These are phyloP conservation scores for Mungos mungo DNA, from an alignment of 2,113 vertebrate species.

Conservation along the genomic window DNA sequence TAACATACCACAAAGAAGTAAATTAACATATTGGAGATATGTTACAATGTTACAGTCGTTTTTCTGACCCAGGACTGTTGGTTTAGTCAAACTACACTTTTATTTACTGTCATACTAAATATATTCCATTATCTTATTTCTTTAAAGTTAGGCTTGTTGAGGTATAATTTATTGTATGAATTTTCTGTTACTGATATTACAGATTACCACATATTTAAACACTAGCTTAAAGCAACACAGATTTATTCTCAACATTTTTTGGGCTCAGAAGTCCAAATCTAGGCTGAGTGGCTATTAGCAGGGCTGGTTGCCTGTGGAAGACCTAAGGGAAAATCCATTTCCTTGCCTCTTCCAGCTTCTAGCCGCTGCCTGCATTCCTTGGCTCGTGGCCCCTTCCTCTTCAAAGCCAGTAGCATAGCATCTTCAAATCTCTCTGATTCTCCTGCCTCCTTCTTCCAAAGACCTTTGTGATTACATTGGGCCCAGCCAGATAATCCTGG, in stretches of 20 bases:
- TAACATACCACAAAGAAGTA: background rate
- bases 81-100: background rate
- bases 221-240: background rate
- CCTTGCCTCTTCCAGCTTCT: background rate
- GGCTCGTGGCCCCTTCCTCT: background rate
- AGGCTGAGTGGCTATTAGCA: background rate
- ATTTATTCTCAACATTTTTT: background rate
- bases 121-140: background rate
- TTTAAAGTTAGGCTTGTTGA: background rate
- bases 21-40: background rate
- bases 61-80: background rate
- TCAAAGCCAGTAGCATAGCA: background rate
- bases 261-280: background rate
- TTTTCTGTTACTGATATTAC: background rate
- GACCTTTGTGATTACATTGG: background rate
- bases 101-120: constrained; percentile 8
- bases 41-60: background rate
- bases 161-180: background rate
- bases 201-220: background rate
- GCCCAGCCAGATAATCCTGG: background rate
- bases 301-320: background rate
- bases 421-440: background rate
- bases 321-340: background rate
- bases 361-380: background rate
- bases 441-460: background rate